Evolutionary conservation across 2,113 vertebrate species (phyloP).

Genomic region (Amblyopsis rosae): DNA sequence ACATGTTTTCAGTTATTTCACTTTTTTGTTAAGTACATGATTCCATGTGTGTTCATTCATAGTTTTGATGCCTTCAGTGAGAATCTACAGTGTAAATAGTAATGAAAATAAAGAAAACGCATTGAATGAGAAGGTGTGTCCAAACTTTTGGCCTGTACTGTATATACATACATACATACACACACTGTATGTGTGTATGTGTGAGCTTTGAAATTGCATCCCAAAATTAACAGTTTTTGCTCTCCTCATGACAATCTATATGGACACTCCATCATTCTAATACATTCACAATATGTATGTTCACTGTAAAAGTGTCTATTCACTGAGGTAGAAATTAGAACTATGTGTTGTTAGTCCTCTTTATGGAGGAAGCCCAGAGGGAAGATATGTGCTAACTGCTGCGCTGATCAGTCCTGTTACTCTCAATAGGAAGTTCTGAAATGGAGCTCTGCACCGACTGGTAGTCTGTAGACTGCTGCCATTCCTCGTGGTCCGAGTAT

Average conservation of each 20-base stretch:
- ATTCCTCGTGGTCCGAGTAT: constrained; percentile 75
- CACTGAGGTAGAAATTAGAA: constrained; percentile 86
- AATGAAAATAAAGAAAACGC: too few species aligned
- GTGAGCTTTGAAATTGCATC: constrained; percentile 46
- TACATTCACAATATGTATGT: constrained; percentile 77
- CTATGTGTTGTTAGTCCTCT: constrained; percentile 62
- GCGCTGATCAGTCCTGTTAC: constrained; percentile 78
- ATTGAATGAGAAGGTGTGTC: too few species aligned
- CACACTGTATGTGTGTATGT: constrained; percentile 53
- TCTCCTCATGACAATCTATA: constrained; percentile 29
- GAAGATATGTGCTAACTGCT: constrained; percentile 78
- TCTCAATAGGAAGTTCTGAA: constrained; percentile 78
- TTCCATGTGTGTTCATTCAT: too few species aligned
- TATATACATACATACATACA: too few species aligned
- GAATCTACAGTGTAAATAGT: too few species aligned
- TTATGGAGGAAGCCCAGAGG: constrained; percentile 47
- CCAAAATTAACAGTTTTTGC: constrained; percentile 37
- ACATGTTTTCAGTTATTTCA: too few species aligned
- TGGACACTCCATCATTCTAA: constrained; percentile 44
- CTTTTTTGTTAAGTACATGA: too few species aligned
- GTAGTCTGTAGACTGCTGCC: constrained; percentile 60
- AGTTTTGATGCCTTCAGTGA: too few species aligned
- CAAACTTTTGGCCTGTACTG: too few species aligned
- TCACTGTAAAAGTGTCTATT: constrained; percentile 74
- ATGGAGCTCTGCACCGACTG: constrained; percentile 63